These are phyloP conservation scores for Bradypodion pumilum DNA, from an alignment of 2,797 vertebrate species.

Conservation along the genomic window DNA sequence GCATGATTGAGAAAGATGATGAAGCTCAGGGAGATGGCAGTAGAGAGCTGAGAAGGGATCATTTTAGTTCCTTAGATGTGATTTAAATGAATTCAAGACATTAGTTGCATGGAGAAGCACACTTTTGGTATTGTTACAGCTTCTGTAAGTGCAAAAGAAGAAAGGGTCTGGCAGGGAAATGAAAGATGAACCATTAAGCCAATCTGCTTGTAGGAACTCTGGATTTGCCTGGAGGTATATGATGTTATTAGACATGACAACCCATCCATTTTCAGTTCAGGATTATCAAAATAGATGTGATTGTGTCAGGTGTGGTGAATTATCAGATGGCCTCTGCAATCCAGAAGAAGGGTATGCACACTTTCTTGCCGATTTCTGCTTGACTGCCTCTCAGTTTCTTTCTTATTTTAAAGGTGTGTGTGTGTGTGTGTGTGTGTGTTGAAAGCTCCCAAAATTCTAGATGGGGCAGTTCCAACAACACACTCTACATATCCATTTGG, in stretches of 20 bases:
- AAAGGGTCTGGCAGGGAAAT: neutral
- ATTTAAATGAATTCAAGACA: neutral
- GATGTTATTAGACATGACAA: neutral
- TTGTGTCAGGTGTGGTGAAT: neutral
- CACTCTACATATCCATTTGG: too few species aligned
- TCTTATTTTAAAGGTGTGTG: too few species aligned
- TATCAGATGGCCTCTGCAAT: neutral
- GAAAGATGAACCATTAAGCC: constrained; percentile 5
- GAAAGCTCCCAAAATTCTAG: too few species aligned
- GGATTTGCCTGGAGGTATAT: neutral
- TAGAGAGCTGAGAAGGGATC: neutral
- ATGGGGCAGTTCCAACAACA: too few species aligned
- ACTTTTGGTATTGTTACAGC: neutral
- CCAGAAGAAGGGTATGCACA: neutral
- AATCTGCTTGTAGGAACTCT: neutral
- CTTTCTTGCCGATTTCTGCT: neutral
- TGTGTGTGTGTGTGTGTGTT: too few species aligned
- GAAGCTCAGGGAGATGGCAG: neutral
- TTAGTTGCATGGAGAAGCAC: neutral
- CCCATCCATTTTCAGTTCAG: neutral
- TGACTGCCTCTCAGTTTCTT: neutral
- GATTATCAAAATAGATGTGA: neutral
- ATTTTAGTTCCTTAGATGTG: neutral
- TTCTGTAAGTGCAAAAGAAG: neutral
- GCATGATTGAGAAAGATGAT: neutral